Conservation (phyloP, 2,797 vertebrate species). For the Nannoperca obscura region DNA sequence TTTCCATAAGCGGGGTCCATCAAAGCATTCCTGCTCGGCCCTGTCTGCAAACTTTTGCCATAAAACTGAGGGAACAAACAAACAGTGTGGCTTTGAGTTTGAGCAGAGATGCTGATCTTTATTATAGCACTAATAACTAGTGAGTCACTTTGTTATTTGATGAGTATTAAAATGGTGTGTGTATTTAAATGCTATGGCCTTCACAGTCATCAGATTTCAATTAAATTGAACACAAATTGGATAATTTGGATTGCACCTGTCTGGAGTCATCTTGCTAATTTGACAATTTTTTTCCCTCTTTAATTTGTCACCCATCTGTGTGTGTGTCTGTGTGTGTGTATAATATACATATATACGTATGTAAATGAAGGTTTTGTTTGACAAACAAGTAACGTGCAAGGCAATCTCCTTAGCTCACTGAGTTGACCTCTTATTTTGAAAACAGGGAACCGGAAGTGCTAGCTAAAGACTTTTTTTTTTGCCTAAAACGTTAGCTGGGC, state of each 20-base stretch:
- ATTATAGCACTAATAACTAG: background rate
- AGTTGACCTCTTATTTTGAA: constrained; percentile 36
- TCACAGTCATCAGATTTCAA: background rate
- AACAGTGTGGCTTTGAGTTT: background rate
- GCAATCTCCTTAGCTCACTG: background rate
- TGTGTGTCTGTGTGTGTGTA: background rate
- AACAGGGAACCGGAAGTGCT: constrained; percentile 12
- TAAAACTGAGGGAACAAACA: background rate
- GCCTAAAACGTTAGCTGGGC: background rate
- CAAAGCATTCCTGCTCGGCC: constrained; percentile 6
- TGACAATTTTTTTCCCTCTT: background rate
- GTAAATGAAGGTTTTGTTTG: background rate
- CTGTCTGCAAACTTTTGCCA: background rate
- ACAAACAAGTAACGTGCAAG: background rate
- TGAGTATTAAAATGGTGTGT: background rate
- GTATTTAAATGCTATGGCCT: background rate
- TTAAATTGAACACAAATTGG: background rate
- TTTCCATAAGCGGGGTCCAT: background rate
- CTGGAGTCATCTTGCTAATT: background rate
- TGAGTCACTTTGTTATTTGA: background rate
- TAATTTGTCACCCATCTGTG: background rate
- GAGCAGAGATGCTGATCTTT: background rate
- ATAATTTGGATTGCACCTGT: background rate
- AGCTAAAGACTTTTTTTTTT: background rate
- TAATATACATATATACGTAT: too few relatives aligned